Base-by-base conservation (phyloP, 2,113 vertebrate species). In the Chiloscyllium plagiosum region DNA sequence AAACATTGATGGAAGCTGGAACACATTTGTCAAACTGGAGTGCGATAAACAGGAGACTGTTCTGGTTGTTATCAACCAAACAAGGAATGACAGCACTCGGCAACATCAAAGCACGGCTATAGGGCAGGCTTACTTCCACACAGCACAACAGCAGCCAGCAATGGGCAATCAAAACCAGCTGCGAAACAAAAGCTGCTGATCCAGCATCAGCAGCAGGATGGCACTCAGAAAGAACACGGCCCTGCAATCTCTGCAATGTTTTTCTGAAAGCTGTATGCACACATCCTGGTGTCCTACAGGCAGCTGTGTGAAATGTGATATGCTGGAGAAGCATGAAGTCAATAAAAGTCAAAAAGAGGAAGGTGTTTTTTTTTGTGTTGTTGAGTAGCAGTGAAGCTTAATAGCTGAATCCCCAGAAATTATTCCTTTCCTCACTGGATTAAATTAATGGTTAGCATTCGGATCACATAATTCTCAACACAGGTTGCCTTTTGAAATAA, bases 301-400 rank as follows among this genome's bases (percentile, higher is more conserved):
- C 93, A 70, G 66, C 89, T 66, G 61, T 70, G 68, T 95, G 94
- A 95, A 72, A 95, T 95, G 42, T 72, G 94, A 76, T 95, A 95
- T 76, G 42, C 94, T 33, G 24, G 37, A 72, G 68, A 95, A 95
- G 69, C 68, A 76, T 47, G 29, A 76, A 72, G 20, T 70, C 52
- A 95, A 26, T 22, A 47, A 70, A 76, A 24, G 68, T 66, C 37
- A 70, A 95, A 70, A 70, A 24, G 52, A 72, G 94, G 50, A 69
- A 24, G 37, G 19, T n/a, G n/a, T 70, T 29, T 65, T 33, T 87
- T 66, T 50, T 42, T 69, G 22, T 47, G 20, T 61, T 94, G 90
- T 24, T 37, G 65, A 15, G 3, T 50, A 70, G 26, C 22, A 19
- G 68, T 76, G 29, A 69, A 52, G 47, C 26, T 95, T 52, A 47